These are phyloP conservation scores for Elymnias hypermnestra DNA, from an alignment of 1,140 invertebrate genomes.

Conservation along the genomic window DNA sequence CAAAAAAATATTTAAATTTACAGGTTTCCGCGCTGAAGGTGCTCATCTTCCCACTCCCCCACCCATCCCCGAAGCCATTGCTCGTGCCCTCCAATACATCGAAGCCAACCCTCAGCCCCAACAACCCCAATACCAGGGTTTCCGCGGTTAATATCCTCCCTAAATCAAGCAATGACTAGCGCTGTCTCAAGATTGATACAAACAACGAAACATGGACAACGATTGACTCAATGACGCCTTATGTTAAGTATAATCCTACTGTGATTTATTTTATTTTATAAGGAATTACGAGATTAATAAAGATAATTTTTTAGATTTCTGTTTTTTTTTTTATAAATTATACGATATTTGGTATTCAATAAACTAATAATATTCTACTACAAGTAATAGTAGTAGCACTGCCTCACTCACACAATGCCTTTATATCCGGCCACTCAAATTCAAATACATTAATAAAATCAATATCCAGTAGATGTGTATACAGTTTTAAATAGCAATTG, in stretches of 20 bases:
- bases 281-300: conserved; percentile 37
- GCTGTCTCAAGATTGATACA: conserved; percentile 1
- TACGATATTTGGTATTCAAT: no score
- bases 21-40: conserved; percentile 78
- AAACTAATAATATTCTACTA: no score
- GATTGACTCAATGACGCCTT: conserved; percentile 28
- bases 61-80: conserved; percentile 81
- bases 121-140: conserved; percentile 32
- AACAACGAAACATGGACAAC: conserved; percentile 3
- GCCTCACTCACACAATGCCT: no score
- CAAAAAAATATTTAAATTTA: no score
- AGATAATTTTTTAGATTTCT: conserved; percentile 8
- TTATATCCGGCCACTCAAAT: no score
- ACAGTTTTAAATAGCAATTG: no score
- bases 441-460: no score
- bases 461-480: no score
- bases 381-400: no score
- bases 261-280: conserved; percentile 63
- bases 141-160: conserved; percentile 38
- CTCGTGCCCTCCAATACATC: conserved; percentile 78
- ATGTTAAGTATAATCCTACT: conserved; percentile 50
- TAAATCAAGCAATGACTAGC: conserved; percentile 5
- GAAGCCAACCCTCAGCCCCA: conserved; percentile 46
- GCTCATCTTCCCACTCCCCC: conserved; percentile 81
- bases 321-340: no score